These are phyloP conservation scores for Sphyrna mokarran DNA, from an alignment of 2,113 vertebrate species.

Conservation along the genomic window DNA sequence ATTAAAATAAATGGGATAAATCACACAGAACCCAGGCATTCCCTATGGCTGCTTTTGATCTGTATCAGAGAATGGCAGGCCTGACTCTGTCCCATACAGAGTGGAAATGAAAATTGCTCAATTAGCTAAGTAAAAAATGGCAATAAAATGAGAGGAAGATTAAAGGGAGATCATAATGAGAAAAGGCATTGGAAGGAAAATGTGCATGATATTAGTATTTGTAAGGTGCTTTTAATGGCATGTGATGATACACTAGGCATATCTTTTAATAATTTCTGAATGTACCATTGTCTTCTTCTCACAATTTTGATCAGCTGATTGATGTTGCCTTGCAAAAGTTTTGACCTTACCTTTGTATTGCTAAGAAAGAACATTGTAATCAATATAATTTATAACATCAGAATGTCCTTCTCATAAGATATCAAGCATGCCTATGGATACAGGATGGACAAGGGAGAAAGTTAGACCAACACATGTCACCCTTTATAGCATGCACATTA, in stretches of 20 bases:
- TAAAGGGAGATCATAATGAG: background rate
- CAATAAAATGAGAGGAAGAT: background rate
- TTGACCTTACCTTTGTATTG: background rate
- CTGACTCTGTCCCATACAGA: too few relatives aligned
- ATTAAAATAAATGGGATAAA: too few relatives aligned
- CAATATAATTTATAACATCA: constrained; percentile 17
- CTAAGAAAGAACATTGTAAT: background rate
- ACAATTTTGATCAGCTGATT: background rate
- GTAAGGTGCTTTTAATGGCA: background rate
- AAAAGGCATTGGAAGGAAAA: background rate
- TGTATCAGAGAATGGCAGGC: too few relatives aligned
- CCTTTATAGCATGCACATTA: background rate
- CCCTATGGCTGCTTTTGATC: too few relatives aligned
- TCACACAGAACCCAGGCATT: too few relatives aligned
- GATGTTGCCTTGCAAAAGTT: background rate
- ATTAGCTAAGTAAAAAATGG: background rate
- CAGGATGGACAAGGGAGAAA: background rate
- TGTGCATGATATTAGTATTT: background rate
- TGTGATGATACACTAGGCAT: background rate
- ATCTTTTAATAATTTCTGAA: background rate
- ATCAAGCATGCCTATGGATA: background rate
- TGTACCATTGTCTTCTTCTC: background rate
- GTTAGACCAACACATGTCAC: background rate
- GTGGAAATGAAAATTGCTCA: background rate
- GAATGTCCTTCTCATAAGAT: background rate